Percentiles rank a stretch among this genome's conserved stretches.
These are phyloP conservation scores for Eurosta solidaginis DNA, from an alignment of 1,140 invertebrate genomes.

Conservation along the genomic window DNA sequence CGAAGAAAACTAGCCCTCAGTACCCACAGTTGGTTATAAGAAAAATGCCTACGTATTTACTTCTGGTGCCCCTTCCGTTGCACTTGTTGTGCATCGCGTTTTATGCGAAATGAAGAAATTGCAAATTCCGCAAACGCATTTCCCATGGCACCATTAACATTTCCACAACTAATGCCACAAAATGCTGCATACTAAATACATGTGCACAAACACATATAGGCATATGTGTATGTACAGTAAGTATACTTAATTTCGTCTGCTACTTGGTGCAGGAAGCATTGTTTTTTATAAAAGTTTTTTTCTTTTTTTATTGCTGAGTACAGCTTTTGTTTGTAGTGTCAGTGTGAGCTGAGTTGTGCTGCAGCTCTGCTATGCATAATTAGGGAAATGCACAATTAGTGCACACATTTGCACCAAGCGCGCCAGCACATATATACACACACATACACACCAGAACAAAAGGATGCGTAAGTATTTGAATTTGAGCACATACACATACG, in stretches of 20 bases:
- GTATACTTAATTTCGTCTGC: not conserved
- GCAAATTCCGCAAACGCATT: constrained; percentile 21
- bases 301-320: not conserved
- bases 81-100: not conserved
- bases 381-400: constrained; percentile 27
- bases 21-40: no score
- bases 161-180: constrained; percentile 4
- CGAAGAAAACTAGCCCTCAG: no score
- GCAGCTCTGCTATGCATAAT: not conserved
- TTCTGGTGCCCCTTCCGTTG: no score
- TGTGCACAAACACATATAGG: not conserved
- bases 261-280: no score
- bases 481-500: not conserved
- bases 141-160: constrained; percentile 28
- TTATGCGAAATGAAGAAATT: constrained; percentile 22
- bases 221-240: not conserved
- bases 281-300: not conserved
- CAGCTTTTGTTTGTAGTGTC: not conserved
- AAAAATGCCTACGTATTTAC: no score
- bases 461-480: not conserved
- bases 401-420: constrained; percentile 9
- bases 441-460: not conserved
- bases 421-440: not conserved
- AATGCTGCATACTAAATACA: not conserved
- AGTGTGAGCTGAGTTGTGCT: not conserved